These are phyloP conservation scores for Rallus crepitans DNA, from an alignment of 2,797 vertebrate genomes.

Conservation along the genomic window DNA sequence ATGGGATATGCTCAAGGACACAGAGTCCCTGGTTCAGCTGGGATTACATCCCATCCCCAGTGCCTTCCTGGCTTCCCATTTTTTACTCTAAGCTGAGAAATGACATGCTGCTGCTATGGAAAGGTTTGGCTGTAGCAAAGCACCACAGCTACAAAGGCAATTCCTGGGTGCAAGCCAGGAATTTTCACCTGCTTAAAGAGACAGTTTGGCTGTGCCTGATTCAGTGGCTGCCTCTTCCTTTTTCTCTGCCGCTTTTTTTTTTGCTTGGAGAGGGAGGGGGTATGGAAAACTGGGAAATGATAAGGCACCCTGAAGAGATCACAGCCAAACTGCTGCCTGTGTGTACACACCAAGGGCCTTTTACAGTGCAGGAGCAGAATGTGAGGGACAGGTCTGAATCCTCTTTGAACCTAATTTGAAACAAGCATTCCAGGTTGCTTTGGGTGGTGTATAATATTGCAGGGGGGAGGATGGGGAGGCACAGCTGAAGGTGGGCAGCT, in stretches of 20 bases:
- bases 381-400: background rate
- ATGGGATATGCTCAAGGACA: conserved; percentile 45
- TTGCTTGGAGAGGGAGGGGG: background rate
- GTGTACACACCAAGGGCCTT: background rate
- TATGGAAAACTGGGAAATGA: background rate
- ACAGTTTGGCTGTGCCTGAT: background rate
- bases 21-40: background rate
- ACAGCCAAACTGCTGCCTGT: background rate
- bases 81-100: background rate
- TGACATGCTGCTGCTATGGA: background rate
- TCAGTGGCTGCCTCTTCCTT: background rate
- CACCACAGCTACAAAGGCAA: background rate
- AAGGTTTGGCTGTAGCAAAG: background rate
- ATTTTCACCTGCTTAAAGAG: background rate
- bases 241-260: background rate
- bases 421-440: background rate
- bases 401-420: background rate
- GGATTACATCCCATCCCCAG: conserved; percentile 37
- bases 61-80: background rate
- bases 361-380: background rate
- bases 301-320: background rate
- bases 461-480: background rate
- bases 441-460: background rate
- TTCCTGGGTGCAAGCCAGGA: background rate
- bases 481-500: background rate